Evolutionary conservation across 2,113 vertebrate species (phyloP), one percentile per base, ranked within the genome.

Genomic region (Oncorhynchus kisutch): DNA sequence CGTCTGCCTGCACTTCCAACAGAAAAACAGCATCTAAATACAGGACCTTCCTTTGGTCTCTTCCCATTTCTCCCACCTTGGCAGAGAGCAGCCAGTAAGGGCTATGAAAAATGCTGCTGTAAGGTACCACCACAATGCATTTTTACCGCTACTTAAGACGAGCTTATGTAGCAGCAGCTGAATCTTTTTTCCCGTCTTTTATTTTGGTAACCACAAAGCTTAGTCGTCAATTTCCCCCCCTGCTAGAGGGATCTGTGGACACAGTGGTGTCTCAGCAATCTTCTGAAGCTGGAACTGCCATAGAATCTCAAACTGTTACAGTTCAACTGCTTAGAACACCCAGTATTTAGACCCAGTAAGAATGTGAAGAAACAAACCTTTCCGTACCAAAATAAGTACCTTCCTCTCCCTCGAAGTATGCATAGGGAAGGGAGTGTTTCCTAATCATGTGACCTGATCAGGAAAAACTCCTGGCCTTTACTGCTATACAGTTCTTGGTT

Each of bases 91-190:
- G 74, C 67, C 67, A 77, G 24, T 67, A 34, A 72, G 49, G 64
- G 69, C 77, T 70, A 80, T 74, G 59, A 62, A 74, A 83, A 77
- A 72, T n/a, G 77, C 74, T 72, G 62, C 83, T 73, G 69, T 78
- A 25, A 16, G 72, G 29, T 66, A 49, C 78, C 79, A 78, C 31
- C 68, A 81, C 29, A 81, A 76, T 82, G 77, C 81, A 39, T 34
- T 45, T 34, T 59, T 62, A 25, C 25, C 48, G 78, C 76, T 70
- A 48, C 70, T 75, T 77, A 3, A 22, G 76, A 78, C 70, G 34
- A 34, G 74, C 70, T 79, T 70, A 77, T 48, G 31, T 25, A 16
- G 27, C 48, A 27, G 70, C 34, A 18, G 64, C 69, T 71, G 78
- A 84, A 77, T 80, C 72, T 78, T 49, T 51, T 59, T 65, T 51